Percentiles rank a stretch among this genome's conserved stretches.
phyloP scores from a whole-genome alignment of 2,797 vertebrate genomes.

The Poeciliopsis paucimaculata region DNA sequence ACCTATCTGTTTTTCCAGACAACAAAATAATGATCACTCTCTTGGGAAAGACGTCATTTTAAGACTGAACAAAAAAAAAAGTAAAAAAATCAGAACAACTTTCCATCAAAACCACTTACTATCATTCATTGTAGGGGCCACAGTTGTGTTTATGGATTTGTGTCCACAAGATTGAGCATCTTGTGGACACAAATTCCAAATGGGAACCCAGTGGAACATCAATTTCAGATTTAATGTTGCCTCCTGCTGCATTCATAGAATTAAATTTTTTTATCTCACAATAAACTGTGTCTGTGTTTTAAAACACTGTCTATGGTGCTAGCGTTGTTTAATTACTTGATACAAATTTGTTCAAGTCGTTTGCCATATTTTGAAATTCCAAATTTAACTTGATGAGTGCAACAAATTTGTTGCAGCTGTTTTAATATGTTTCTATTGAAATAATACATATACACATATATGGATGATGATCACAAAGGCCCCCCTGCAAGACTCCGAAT shows the following conservation, averaged over 20 bases:
- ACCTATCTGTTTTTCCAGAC: slow-evolving; percentile 13
- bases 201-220: not conserved
- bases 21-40: slow-evolving; percentile 2
- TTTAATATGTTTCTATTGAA: not conserved
- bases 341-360: not conserved
- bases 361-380: not conserved
- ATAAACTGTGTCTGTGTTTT: slow-evolving; percentile 1
- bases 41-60: slow-evolving; percentile 1
- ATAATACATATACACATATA: not conserved
- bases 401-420: not conserved
- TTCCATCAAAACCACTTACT: not conserved
- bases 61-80: slow-evolving; percentile 9
- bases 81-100: not conserved
- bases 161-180: not conserved
- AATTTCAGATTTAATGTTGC: not conserved
- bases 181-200: not conserved
- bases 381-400: not conserved
- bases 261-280: not conserved
- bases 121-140: not conserved
- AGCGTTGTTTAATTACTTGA: not conserved
- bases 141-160: slow-evolving; percentile 4
- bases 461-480: not conserved
- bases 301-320: not conserved
- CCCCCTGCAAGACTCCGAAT: not conserved
- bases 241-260: not conserved